phyloP scores from a whole-genome alignment of 2,797 vertebrate species.

The Acanthopagrus latus region DNA sequence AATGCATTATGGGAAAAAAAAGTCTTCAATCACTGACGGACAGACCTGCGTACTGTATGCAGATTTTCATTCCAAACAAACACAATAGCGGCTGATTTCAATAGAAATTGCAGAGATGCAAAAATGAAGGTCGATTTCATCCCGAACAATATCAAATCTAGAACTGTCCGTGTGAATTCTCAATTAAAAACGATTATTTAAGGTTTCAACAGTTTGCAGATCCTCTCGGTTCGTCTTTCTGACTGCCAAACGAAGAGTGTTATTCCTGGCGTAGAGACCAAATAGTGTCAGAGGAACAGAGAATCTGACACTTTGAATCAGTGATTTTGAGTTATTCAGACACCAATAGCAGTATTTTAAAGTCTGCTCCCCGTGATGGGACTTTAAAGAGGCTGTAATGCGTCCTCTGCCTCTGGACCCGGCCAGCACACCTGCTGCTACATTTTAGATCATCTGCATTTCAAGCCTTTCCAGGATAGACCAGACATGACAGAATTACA shows the following conservation, averaged over 20 bases:
- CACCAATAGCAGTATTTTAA: not conserved
- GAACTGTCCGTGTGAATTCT: not conserved
- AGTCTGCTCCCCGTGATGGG: not conserved
- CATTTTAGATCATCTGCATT: conserved; percentile 15
- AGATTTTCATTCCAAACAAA: not conserved
- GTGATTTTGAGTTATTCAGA: not conserved
- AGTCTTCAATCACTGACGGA: conserved; percentile 1
- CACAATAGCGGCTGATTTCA: conserved; percentile 11
- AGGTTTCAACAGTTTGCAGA: not conserved
- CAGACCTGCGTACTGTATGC: not conserved
- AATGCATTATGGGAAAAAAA: not conserved
- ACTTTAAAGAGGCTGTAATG: not conserved
- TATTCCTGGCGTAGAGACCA: not conserved
- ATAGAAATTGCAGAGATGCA: not conserved
- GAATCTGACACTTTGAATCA: conserved; percentile 1
- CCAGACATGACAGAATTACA: conserved; percentile 16
- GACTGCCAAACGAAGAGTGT: not conserved
- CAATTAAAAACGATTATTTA: not conserved
- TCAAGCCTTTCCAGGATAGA: conserved; percentile 6
- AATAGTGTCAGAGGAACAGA: not conserved
- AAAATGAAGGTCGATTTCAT: not conserved
- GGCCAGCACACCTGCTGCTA: not conserved
- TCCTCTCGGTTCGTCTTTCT: not conserved
- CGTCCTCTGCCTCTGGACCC: conserved; percentile 15
- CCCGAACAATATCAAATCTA: not conserved